phyloP scores from a whole-genome alignment of 37 sponge, comb jelly and placozoan genomes.

The Chondrosia reniformis region DNA sequence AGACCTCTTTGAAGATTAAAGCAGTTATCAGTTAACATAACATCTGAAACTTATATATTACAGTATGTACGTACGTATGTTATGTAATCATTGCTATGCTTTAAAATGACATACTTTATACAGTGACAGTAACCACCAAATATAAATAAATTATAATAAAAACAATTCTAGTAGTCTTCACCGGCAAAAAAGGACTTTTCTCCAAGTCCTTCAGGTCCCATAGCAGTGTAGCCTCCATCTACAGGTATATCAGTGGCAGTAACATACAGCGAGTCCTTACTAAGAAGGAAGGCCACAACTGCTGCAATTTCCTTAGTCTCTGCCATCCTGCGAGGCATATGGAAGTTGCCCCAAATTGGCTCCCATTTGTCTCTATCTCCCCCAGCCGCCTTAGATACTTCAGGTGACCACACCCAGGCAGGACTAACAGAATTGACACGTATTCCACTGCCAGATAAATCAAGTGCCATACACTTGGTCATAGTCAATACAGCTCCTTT shows the following conservation, averaged over 20 bases:
- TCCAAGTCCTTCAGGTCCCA: conserved; percentile 83
- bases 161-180: conserved; percentile 34
- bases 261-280: conserved; percentile 68
- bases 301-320: conserved; percentile 67
- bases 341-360: conserved; percentile 76
- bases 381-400: conserved; percentile 79
- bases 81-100: background rate
- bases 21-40: too few relatives aligned
- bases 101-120: background rate
- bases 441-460: conserved; percentile 58
- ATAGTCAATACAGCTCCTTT: conserved; percentile 73
- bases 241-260: conserved; percentile 72
- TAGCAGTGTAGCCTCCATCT: conserved; percentile 82
- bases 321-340: conserved; percentile 64
- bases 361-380: conserved; percentile 80
- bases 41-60: too few relatives aligned
- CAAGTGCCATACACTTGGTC: conserved; percentile 84
- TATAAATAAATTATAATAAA: background rate
- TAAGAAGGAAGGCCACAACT: conserved; percentile 69
- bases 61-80: too few relatives aligned
- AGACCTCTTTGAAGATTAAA: too few relatives aligned
- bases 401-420: conserved; percentile 87
- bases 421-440: conserved; percentile 84
- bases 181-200: conserved; percentile 76
- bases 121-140: background rate